phyloP scores from a whole-genome alignment of 2,888 invertebrate species.

The Xestia xanthographa region DNA sequence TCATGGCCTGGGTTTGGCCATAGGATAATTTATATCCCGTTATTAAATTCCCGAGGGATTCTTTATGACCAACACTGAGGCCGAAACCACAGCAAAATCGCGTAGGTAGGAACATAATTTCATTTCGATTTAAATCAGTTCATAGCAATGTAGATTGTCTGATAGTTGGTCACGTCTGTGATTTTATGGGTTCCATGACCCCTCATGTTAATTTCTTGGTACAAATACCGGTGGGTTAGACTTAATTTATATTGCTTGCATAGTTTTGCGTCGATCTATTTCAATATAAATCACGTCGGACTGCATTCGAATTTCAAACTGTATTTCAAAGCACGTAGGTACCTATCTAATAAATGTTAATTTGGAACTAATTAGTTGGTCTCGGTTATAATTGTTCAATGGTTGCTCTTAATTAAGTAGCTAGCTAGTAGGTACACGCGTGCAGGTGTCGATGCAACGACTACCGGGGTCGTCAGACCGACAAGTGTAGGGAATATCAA shows the following conservation, averaged over 20 bases:
- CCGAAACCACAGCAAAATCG: neutral
- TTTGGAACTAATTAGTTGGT: constrained; percentile 40
- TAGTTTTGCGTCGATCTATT: constrained; percentile 13
- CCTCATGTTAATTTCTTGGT: constrained; percentile 19
- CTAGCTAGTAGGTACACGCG: neutral
- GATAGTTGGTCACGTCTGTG: constrained; percentile 20
- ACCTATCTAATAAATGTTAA: constrained; percentile 38
- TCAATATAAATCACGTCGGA: neutral
- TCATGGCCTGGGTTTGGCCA: neutral
- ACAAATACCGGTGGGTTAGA: constrained; percentile 9
- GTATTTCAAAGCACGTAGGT: constrained; percentile 8
- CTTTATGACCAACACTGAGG: neutral
- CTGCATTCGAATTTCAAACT: constrained; percentile 7
- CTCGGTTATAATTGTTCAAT: constrained; percentile 45
- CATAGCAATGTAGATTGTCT: constrained; percentile 7
- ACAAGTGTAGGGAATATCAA: constrained; percentile 54
- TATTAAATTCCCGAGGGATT: neutral
- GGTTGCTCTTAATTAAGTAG: constrained; percentile 48
- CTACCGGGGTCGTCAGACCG: constrained; percentile 53
- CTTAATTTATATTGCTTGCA: constrained; percentile 20
- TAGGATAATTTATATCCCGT: neutral
- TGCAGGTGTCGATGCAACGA: constrained; percentile 49
- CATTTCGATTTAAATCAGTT: constrained; percentile 27
- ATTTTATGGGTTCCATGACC: constrained; percentile 38
- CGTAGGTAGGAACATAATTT: neutral